Percentiles rank a stretch among this genome's conserved stretches.
Evolutionary conservation across 2,888 invertebrate genomes (phyloP).

Genomic region (Himalopsyche anomala): DNA sequence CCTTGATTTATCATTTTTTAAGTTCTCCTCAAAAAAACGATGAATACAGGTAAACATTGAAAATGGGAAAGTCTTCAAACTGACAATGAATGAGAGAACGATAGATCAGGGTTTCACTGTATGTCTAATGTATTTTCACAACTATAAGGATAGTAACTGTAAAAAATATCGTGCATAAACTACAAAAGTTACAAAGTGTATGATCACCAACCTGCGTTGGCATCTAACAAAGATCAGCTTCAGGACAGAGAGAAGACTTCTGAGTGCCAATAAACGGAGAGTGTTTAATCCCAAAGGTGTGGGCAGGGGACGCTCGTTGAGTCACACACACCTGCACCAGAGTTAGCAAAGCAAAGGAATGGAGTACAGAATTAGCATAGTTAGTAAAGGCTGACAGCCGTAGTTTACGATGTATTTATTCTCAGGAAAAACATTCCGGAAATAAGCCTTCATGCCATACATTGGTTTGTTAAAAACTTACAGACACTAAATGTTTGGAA

Average conservation of each 20-base stretch:
- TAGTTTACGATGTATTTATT: neutral
- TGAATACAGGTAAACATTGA: too few species aligned
- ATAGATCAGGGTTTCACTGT: too few species aligned
- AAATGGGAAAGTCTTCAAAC: too few species aligned
- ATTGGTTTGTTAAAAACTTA: too few species aligned
- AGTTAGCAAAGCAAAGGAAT: slow-evolving; percentile 47
- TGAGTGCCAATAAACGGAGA: slow-evolving; percentile 82
- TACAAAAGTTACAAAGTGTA: neutral
- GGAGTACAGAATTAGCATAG: slow-evolving; percentile 35
- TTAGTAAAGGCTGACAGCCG: neutral
- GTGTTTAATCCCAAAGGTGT: slow-evolving; percentile 88
- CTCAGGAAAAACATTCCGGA: slow-evolving; percentile 2
- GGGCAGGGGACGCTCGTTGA: slow-evolving; percentile 81
- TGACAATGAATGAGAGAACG: too few species aligned
- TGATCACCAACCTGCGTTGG: slow-evolving; percentile 67
- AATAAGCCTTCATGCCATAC: neutral
- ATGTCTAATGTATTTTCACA: neutral
- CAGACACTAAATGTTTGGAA: too few species aligned
- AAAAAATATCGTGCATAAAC: neutral
- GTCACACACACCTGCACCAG: slow-evolving; percentile 75
- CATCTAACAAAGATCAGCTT: slow-evolving; percentile 70
- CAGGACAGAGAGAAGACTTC: slow-evolving; percentile 71
- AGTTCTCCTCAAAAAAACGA: too few species aligned
- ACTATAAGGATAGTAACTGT: neutral
- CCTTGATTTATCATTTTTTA: too few species aligned